A percentile compares a stretch with the other conserved stretches of the same genome.
Conservation (phyloP, 2,797 vertebrate species). For the Chelmon rostratus region DNA sequence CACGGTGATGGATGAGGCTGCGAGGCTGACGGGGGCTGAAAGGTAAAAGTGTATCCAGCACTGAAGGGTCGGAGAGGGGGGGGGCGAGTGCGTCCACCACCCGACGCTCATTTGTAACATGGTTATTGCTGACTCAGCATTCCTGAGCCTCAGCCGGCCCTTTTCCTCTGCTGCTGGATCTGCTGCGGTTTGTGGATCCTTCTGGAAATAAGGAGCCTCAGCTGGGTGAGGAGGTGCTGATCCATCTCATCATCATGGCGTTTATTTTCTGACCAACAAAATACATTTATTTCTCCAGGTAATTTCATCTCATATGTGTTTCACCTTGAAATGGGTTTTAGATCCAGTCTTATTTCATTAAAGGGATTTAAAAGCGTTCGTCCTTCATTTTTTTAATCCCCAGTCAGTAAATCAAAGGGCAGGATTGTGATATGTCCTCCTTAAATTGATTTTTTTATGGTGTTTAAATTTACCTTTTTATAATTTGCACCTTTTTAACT, state of each 20-base stretch:
- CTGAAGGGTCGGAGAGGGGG: neutral
- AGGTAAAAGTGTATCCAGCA: conserved; percentile 65
- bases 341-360: too few relatives aligned
- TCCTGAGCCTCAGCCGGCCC: neutral
- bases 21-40: conserved; percentile 56
- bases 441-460: neutral
- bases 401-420: neutral
- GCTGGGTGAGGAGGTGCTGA: conserved; percentile 12
- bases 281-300: neutral
- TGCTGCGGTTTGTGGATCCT: conserved; percentile 53
- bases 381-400: too few relatives aligned
- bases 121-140: conserved; percentile 71
- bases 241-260: neutral
- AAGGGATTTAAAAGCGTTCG: too few relatives aligned
- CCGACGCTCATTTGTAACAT: conserved; percentile 59
- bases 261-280: neutral
- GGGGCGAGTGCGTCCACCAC: conserved; percentile 4
- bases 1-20: conserved; percentile 64
- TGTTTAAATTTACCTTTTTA: neutral
- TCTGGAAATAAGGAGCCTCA: conserved; percentile 4
- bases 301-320: neutral
- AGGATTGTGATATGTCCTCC: too few relatives aligned
- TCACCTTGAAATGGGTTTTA: too few relatives aligned
- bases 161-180: conserved; percentile 37
- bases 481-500: neutral